A percentile compares a stretch with the other conserved stretches of the same genome.
Conservation (phyloP, 1,140 invertebrate species). For the Archegozetes longisetosus region DNA sequence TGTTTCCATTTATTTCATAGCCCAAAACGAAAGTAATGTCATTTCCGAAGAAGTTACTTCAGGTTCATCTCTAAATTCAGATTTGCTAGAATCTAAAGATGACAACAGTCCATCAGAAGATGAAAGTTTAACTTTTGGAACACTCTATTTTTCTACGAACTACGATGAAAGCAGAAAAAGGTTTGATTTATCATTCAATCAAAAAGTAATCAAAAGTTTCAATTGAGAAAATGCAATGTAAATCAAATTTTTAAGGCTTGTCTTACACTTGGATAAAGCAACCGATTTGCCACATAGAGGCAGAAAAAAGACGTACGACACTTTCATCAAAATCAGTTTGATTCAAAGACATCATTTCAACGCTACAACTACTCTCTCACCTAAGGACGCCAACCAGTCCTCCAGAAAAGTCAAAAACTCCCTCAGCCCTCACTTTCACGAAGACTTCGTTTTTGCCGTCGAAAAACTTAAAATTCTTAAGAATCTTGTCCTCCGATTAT, state of each 20-base stretch:
- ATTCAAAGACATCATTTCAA: background rate
- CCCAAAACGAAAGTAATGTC: background rate
- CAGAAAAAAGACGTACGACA: slow-evolving; percentile 4
- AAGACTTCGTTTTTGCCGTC: slow-evolving; percentile 6
- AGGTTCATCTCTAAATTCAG: too few relatives aligned
- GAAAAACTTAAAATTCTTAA: slow-evolving; percentile 7
- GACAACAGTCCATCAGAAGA: background rate
- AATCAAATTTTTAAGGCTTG: slow-evolving; percentile 5
- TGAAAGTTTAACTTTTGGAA: background rate
- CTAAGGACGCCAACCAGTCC: background rate
- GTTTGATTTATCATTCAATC: too few relatives aligned
- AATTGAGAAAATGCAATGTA: too few relatives aligned
- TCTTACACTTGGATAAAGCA: slow-evolving; percentile 11
- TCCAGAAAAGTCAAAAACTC: slow-evolving; percentile 13
- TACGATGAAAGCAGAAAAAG: background rate
- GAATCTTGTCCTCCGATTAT: slow-evolving; percentile 1
- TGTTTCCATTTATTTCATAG: too few relatives aligned
- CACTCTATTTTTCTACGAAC: background rate
- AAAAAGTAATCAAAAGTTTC: too few relatives aligned
- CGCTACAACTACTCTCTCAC: slow-evolving; percentile 5
- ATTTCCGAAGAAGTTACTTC: background rate
- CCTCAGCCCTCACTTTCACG: slow-evolving; percentile 13
- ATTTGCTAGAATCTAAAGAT: background rate
- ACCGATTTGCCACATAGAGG: slow-evolving; percentile 10
- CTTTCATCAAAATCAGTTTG: slow-evolving; percentile 13